phyloP scores from a whole-genome alignment of 2,113 vertebrate genomes.

The Falco punctatus region DNA sequence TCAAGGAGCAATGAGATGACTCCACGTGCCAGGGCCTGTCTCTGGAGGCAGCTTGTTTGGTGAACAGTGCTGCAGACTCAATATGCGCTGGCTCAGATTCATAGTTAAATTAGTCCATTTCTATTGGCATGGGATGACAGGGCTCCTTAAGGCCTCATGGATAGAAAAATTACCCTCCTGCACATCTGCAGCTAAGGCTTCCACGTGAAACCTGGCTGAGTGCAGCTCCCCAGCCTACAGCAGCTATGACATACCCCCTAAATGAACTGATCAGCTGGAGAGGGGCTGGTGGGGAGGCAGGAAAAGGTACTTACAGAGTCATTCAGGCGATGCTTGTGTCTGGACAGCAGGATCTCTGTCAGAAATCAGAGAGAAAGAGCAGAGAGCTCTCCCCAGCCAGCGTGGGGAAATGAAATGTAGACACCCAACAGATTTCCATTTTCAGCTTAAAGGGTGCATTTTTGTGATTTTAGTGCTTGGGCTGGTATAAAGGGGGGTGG shows the following conservation, averaged over 20 bases:
- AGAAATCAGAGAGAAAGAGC: background rate
- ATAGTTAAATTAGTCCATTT: slow-evolving; percentile 54
- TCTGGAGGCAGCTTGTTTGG: background rate
- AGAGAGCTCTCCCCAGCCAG: background rate
- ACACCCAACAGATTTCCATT: background rate
- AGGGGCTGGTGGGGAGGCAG: background rate
- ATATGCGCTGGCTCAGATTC: background rate
- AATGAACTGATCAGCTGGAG: slow-evolving; percentile 29
- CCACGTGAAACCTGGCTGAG: background rate
- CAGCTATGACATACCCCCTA: background rate
- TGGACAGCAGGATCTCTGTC: slow-evolving; percentile 12
- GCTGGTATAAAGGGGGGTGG: background rate
- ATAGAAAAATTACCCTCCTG: slow-evolving; percentile 28
- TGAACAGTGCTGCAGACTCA: background rate
- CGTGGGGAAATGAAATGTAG: background rate
- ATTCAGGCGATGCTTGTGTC: background rate
- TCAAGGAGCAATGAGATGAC: background rate
- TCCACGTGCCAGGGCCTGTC: background rate
- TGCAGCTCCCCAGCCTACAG: background rate
- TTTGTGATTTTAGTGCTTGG: background rate
- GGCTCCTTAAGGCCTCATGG: slow-evolving; percentile 15
- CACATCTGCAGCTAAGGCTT: slow-evolving; percentile 59
- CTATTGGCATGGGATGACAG: slow-evolving; percentile 56
- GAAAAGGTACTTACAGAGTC: slow-evolving; percentile 61
- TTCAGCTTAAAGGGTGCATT: background rate